Base-by-base conservation (phyloP, 2,797 vertebrate species). In the Oryzias sinensis region DNA sequence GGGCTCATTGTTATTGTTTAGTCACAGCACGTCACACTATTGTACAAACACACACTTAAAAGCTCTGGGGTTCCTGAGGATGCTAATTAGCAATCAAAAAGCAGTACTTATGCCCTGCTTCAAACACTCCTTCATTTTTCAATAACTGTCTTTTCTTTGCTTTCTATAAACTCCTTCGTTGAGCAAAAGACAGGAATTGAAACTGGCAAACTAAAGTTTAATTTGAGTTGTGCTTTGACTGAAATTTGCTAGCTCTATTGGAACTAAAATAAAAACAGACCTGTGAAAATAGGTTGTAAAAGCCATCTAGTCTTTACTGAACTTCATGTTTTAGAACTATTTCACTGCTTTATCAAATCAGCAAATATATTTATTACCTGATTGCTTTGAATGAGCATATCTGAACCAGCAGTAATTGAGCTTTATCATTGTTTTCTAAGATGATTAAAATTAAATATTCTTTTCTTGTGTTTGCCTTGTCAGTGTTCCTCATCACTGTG, bases 21-120 rank as follows among this genome's bases (percentile, higher is more conserved):
- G 86, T 83, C 74, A 62, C 70, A 77, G 82, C 74, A 74, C 43
- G 79, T 79, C 62, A 72, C 74, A 78, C 77, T 64, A 64, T 18
- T 22, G 53, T 62, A 72, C 76, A 86, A 89, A 90, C 84, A 83
- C 72, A 64, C 77, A 84, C 86, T 90, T 89, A 79, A 53, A 81
- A 63, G 33, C 74, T 59, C 61, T 50, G 62, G 70, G 78, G 65
- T 74, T 84, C 65, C 69, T 61, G 62, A 64, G 80, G 75, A 79
- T 1, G 15, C 70, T 82, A 80, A 87, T 90, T 86, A 86, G 73
- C 81, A 73, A 83, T 83, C 67, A 78, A 76, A 65, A 48, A 20
- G 37, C 44, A 51, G 24, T 56, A 25, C 20, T 51, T 72, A 72
- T 63, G 43, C 60, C 56, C 16, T 6, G 18, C 51, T 27, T 5